These are phyloP conservation scores for Sciurus carolinensis DNA, from an alignment of 2,797 vertebrate species.

Conservation along the genomic window DNA sequence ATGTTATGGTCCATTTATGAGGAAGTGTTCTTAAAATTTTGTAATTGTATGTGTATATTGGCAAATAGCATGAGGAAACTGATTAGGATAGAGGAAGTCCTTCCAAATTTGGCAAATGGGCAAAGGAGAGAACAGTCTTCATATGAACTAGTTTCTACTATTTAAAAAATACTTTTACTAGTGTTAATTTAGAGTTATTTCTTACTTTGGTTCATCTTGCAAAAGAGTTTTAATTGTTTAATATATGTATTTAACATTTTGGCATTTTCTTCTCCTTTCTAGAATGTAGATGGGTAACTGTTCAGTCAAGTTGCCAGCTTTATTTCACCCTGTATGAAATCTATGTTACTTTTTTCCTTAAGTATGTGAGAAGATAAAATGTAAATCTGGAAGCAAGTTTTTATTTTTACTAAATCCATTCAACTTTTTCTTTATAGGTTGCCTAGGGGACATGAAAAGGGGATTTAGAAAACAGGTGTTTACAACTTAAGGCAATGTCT, in stretches of 20 bases:
- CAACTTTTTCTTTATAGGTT: slow-evolving; percentile 52
- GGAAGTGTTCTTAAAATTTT: background rate
- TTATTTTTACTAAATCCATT: slow-evolving; percentile 60
- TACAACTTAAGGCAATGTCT: slow-evolving; percentile 27
- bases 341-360: slow-evolving; percentile 48
- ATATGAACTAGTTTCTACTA: background rate
- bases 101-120: background rate
- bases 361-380: slow-evolving; percentile 55
- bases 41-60: background rate
- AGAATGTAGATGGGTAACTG: slow-evolving; percentile 43
- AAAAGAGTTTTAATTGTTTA: slow-evolving; percentile 34
- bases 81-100: background rate
- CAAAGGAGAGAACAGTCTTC: background rate
- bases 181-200: background rate
- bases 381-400: slow-evolving; percentile 62
- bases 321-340: slow-evolving; percentile 31
- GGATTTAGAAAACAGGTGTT: slow-evolving; percentile 52
- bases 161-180: slow-evolving; percentile 26
- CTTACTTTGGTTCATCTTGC: background rate
- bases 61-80: slow-evolving; percentile 12
- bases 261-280: slow-evolving; percentile 51
- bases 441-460: slow-evolving; percentile 2
- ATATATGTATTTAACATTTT: background rate
- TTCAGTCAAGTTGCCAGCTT: background rate
- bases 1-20: background rate